These are phyloP conservation scores for Palaemon carinicauda DNA, from an alignment of 1,140 invertebrate genomes.

Conservation along the genomic window DNA sequence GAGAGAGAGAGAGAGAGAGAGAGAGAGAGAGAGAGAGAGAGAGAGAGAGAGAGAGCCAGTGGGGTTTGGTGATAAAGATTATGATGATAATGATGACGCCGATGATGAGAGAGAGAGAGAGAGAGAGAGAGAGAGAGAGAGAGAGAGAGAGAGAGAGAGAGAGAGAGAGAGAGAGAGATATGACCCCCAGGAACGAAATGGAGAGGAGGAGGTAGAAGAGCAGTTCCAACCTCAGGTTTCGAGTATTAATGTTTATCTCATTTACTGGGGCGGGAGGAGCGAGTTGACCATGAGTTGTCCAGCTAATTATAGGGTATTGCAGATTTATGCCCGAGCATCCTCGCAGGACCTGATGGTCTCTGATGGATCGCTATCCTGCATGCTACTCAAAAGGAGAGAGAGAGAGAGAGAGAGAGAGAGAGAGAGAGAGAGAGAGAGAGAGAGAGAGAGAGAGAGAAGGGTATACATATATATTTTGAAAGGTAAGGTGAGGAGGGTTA, in stretches of 20 bases:
- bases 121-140: too few relatives aligned
- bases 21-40: not conserved
- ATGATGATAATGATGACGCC: too few relatives aligned
- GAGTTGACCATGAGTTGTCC: conserved; percentile 39
- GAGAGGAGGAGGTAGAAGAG: not conserved
- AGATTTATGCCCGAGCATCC: conserved; percentile 53
- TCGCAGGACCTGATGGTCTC: conserved; percentile 33
- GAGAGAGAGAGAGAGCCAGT: not conserved
- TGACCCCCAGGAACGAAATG: not conserved
- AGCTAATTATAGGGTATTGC: conserved; percentile 52
- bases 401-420: not conserved
- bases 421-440: not conserved
- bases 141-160: not conserved
- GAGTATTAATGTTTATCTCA: conserved; percentile 42
- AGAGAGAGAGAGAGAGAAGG: too few relatives aligned
- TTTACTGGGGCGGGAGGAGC: conserved; percentile 26
- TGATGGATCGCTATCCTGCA: conserved; percentile 48
- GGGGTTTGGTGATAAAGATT: too few relatives aligned
- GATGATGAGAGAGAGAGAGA: too few relatives aligned
- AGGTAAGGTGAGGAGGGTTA: too few relatives aligned
- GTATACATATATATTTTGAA: too few relatives aligned
- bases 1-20: not conserved
- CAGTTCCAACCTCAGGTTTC: conserved; percentile 19
- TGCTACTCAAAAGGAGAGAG: conserved; percentile 12
- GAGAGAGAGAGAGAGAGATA: not conserved